Evolutionary conservation across 2,113 vertebrate genomes (phyloP), one percentile per base, ranked within the genome.

Genomic region (Camarhynchus parvulus): DNA sequence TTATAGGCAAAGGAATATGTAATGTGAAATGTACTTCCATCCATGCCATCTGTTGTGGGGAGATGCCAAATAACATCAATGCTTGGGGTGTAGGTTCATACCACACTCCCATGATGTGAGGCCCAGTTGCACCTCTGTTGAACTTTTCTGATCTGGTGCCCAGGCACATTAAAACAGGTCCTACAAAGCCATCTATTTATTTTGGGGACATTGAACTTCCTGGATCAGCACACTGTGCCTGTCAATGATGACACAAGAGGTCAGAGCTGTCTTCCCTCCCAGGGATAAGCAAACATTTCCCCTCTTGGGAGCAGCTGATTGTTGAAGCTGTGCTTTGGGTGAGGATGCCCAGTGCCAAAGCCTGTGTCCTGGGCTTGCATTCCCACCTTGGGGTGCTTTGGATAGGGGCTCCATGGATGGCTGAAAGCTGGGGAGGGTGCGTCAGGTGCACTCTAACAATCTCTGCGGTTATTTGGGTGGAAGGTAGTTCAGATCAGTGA

Each of bases 201-300:
- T 92, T 74, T 66, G 63, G 27, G 39, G 16, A 68, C 18, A 20
- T 56, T 83, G 18, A 76, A 73, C 18, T 44, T 44, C 12, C 52
- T 88, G 58, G 35, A 47, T 64, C 25, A 64, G 63, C 23, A 27
- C 18, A 15, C 63, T 23, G 7, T 76, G 31, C 47, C 30, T 79
- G 31, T 53, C 4, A 0, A 0, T 20, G 63, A 33, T 7, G 4
- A 23, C 47, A 15, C 14, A 47, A 27, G 41, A 39, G 28, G 39
- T 77, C 4, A 8, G 67, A 88, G 39, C 35, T 91, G 39, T 37
- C 30, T 68, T 63, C 23, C 21, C 18, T 63, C 12, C 13, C 15
- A 12, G 4, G 46, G 72, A 67, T 31, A 21, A 61, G 49, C 41
- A 55, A 83, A 42, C 2, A 2, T 72, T 76, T 13, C 9, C 22